These are phyloP conservation scores for Emmelina monodactyla DNA, from an alignment of 2,888 invertebrate genomes.

Conservation along the genomic window DNA sequence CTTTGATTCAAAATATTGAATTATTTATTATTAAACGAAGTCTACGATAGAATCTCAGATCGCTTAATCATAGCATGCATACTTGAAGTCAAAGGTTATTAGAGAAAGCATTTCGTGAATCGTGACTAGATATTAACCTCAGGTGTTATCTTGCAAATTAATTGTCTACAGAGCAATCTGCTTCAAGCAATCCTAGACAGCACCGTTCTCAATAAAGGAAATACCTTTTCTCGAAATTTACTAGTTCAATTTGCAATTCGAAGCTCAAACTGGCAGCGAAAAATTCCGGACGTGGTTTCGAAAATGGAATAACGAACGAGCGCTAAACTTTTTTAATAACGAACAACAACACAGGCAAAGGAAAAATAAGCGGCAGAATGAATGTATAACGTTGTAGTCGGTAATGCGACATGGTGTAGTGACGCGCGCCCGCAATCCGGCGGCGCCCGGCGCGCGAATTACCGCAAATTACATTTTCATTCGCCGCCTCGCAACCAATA, in stretches of 20 bases:
- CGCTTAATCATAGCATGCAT: no score
- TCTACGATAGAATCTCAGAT: no score
- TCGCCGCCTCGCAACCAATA: slow-evolving; percentile 24
- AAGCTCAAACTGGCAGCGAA: no score
- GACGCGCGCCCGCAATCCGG: slow-evolving; percentile 19
- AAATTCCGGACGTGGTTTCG: no score
- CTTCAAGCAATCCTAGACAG: no score
- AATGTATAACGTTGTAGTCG: not conserved
- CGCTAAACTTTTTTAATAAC: not conserved
- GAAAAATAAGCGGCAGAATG: not conserved
- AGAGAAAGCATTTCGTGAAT: not conserved
- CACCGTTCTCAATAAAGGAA: no score
- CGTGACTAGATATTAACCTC: not conserved
- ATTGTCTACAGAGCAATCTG: no score
- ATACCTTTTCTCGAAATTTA: no score
- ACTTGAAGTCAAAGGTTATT: not conserved
- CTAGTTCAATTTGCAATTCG: no score
- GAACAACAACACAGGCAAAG: not conserved
- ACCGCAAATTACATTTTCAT: slow-evolving; percentile 58
- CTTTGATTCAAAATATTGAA: no score
- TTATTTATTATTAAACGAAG: no score
- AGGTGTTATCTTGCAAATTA: not conserved
- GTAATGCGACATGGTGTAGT: not conserved
- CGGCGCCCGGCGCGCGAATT: slow-evolving; percentile 29
- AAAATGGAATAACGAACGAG: no score